Conservation (phyloP, 2,797 vertebrate species). For the Cynopterus sphinx region DNA sequence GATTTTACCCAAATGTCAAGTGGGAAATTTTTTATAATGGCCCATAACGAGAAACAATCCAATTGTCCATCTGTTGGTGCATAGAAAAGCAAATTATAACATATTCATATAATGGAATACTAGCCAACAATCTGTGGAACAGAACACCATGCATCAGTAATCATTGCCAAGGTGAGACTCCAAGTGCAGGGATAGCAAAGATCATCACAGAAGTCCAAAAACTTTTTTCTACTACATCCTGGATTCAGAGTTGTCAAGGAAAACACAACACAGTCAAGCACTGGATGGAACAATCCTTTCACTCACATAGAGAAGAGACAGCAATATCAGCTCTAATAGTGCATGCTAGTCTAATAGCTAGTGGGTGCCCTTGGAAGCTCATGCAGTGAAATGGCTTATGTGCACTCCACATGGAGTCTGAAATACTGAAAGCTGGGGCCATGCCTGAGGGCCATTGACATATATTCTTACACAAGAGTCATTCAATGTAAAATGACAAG, state of each 20-base stretch:
- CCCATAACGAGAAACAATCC: not conserved
- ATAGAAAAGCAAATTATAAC: not conserved
- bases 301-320: not conserved
- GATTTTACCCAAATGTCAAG: not conserved
- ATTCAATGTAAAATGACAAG: not conserved
- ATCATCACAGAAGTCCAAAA: not conserved
- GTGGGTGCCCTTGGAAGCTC: not conserved
- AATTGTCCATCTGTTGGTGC: not conserved
- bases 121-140: not conserved
- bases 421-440: not conserved
- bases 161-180: not conserved
- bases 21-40: not conserved
- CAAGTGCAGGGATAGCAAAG: not conserved
- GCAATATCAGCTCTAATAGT: not conserved
- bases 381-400: not conserved
- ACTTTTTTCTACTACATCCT: not conserved
- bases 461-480: not conserved
- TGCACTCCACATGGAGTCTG: not conserved
- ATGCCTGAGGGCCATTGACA: not conserved
- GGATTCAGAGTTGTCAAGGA: not conserved
- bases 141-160: not conserved
- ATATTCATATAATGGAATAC: not conserved
- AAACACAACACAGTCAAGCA: not conserved
- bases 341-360: not conserved
- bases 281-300: not conserved